Evolutionary conservation across 1,140 invertebrate species (phyloP).

Genomic region (Ganaspis sp.): DNA sequence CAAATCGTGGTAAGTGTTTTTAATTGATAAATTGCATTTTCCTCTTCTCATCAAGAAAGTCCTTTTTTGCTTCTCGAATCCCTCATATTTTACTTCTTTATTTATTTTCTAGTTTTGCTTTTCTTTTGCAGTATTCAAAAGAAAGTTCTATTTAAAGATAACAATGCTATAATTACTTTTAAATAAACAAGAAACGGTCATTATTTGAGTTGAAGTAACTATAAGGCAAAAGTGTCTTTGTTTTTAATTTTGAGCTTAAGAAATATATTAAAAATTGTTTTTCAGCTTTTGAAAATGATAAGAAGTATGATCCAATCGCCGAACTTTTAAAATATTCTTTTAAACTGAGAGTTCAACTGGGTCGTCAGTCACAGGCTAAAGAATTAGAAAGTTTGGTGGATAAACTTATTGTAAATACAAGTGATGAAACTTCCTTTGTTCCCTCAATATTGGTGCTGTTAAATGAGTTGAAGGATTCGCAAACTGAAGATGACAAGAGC

Average conservation of each 20-base stretch:
- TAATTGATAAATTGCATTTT: not conserved
- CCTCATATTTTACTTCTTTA: not conserved
- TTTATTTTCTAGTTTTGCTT: too few species aligned
- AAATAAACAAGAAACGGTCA: too few species aligned
- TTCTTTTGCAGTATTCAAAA: too few species aligned
- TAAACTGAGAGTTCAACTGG: constrained; percentile 56
- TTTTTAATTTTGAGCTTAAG: too few species aligned
- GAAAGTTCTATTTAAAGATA: too few species aligned
- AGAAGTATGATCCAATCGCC: constrained; percentile 61
- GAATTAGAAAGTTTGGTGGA: constrained; percentile 62
- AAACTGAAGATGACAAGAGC: constrained; percentile 46
- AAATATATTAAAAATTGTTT: constrained; percentile 37
- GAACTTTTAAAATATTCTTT: constrained; percentile 68
- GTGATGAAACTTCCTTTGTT: constrained; percentile 42
- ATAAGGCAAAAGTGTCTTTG: too few species aligned
- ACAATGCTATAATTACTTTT: too few species aligned
- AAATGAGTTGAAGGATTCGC: constrained; percentile 60
- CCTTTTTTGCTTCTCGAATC: too few species aligned
- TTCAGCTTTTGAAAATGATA: constrained; percentile 46
- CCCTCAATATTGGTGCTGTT: constrained; percentile 61
- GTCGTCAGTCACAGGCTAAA: constrained; percentile 52
- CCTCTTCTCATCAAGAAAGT: too few species aligned
- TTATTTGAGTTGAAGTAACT: too few species aligned
- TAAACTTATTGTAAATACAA: constrained; percentile 44
- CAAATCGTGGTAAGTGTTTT: constrained; percentile 1